phyloP scores from a whole-genome alignment of 2,797 vertebrate species.

The Gallinago nigripennis region DNA sequence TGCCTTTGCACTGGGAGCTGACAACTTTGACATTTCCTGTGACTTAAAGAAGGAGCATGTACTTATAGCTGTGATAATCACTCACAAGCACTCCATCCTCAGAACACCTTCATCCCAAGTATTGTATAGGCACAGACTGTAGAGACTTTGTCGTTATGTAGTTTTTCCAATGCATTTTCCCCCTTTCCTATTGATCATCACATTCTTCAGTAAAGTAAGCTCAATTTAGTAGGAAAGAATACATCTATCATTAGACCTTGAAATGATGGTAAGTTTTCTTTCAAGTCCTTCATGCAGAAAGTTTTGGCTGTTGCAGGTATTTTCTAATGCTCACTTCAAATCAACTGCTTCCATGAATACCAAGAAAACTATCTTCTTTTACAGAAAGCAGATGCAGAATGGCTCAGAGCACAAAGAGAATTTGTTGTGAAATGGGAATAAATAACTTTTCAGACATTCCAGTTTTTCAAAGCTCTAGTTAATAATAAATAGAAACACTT shows the following conservation, averaged over 20 bases:
- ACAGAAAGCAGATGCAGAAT: neutral
- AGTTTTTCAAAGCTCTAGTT: neutral
- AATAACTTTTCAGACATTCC: neutral
- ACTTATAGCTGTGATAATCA: neutral
- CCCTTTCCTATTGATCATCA: neutral
- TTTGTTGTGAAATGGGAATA: neutral
- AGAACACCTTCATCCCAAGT: neutral
- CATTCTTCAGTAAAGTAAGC: neutral
- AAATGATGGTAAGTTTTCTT: neutral
- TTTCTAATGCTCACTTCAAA: neutral
- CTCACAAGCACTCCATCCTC: neutral
- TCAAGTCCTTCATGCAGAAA: neutral
- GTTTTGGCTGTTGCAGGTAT: neutral
- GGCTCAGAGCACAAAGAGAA: neutral
- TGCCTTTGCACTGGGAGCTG: neutral
- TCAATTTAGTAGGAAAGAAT: neutral
- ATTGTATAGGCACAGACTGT: neutral
- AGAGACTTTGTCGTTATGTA: neutral
- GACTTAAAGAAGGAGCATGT: neutral
- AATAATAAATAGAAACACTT: neutral
- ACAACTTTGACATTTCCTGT: neutral
- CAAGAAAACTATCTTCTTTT: neutral
- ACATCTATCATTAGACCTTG: neutral
- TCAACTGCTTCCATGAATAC: neutral
- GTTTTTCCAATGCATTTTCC: neutral